Percentiles rank a stretch among this genome's conserved stretches.
Conservation (phyloP, 2,113 vertebrate species). For the Orycteropus afer region DNA sequence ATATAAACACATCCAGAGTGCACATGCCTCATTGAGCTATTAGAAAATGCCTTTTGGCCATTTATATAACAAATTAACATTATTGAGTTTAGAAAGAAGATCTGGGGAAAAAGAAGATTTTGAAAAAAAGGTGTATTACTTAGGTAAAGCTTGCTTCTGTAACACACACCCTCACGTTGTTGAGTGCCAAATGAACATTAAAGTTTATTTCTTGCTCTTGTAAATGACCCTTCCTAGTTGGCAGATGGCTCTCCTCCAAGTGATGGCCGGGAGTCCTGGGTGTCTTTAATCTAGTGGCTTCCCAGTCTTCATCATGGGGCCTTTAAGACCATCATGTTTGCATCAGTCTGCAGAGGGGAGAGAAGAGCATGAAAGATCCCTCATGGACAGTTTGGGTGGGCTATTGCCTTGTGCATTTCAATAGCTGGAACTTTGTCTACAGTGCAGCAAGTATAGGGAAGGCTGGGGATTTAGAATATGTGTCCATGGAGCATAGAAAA, state of each 20-base stretch:
- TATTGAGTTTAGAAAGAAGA: neutral
- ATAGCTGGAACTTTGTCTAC: neutral
- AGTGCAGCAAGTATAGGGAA: neutral
- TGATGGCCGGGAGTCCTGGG: neutral
- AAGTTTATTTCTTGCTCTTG: slow-evolving; percentile 7
- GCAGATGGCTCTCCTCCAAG: neutral
- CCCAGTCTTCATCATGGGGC: neutral
- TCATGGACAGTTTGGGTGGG: neutral
- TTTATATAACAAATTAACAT: slow-evolving; percentile 3
- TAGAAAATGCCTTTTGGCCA: slow-evolving; percentile 8
- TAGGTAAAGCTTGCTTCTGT: slow-evolving; percentile 2
- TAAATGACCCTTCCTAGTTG: neutral
- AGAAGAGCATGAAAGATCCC: neutral
- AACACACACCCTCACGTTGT: neutral
- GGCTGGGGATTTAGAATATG: neutral
- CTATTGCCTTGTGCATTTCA: neutral
- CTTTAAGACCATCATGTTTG: neutral
- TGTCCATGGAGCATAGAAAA: neutral
- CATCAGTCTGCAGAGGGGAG: neutral
- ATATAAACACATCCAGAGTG: neutral
- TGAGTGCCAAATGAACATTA: neutral
- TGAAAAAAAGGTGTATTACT: neutral
- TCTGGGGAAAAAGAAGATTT: slow-evolving; percentile 31
- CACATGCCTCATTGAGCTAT: neutral
- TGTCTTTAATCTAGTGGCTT: neutral